Conservation (phyloP, 2,888 invertebrate species). For the Netelia virgata region DNA sequence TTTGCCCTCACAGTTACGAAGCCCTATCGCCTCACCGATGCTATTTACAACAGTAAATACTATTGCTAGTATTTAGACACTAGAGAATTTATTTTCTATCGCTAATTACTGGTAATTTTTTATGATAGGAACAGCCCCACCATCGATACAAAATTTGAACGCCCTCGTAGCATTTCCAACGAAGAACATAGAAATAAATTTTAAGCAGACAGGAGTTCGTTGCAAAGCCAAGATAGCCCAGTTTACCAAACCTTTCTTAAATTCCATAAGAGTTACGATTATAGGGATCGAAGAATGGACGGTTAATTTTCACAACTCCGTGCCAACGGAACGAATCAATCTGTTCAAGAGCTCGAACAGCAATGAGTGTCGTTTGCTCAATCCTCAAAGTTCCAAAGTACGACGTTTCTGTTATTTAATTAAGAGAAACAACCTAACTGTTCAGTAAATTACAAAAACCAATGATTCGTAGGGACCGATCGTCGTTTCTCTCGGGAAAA, state of each 20-base stretch:
- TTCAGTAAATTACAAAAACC: neutral
- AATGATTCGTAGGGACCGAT: slow-evolving; percentile 73
- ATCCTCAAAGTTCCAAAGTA: slow-evolving; percentile 76
- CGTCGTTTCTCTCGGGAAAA: slow-evolving; percentile 74
- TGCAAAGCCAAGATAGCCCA: slow-evolving; percentile 72
- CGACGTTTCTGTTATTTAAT: neutral
- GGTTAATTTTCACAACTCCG: slow-evolving; percentile 76
- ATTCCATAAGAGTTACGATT: slow-evolving; percentile 73
- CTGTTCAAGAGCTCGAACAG: slow-evolving; percentile 72
- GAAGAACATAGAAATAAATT: slow-evolving; percentile 70
- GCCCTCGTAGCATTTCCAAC: slow-evolving; percentile 72
- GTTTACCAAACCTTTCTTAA: slow-evolving; percentile 76
- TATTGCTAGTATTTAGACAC: neutral
- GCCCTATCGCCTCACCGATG: slow-evolving; percentile 79
- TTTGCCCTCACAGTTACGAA: slow-evolving; percentile 78
- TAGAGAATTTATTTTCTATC: neutral
- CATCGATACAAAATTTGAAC: slow-evolving; percentile 69
- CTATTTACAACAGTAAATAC: slow-evolving; percentile 59
- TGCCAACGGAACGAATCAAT: slow-evolving; percentile 74
- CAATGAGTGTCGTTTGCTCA: slow-evolving; percentile 77
- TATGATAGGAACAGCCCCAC: slow-evolving; percentile 69
- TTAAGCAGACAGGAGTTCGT: slow-evolving; percentile 72
- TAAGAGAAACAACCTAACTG: neutral
- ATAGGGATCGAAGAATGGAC: slow-evolving; percentile 70
- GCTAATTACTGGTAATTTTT: slow-evolving; percentile 5